Percentiles rank a stretch among this genome's conserved stretches.
phyloP scores from a whole-genome alignment of 2,113 vertebrate genomes.

The Megalops atlanticus region DNA sequence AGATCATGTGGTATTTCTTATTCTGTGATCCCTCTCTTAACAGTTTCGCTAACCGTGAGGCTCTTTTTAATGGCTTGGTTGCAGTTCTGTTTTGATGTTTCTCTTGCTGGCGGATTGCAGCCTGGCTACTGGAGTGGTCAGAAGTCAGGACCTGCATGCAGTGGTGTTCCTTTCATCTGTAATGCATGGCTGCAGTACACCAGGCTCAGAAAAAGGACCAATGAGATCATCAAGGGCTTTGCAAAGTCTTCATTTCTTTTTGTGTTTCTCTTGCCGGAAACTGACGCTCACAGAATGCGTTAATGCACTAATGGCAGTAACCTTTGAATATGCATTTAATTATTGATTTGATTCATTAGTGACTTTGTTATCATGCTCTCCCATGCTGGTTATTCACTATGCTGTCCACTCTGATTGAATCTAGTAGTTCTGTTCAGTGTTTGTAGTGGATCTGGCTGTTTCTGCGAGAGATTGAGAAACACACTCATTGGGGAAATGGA shows the following conservation, averaged over 20 bases:
- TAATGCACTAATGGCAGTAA: neutral
- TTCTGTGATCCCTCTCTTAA: neutral
- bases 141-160: neutral
- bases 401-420: neutral
- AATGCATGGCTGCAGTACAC: neutral
- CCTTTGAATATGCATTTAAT: neutral
- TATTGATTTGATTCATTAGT: too few species aligned
- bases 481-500: too few species aligned
- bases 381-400: neutral
- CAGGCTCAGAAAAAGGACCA: neutral
- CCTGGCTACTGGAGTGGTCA: neutral
- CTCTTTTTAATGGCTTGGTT: neutral
- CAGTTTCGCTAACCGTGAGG: neutral
- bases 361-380: too few species aligned
- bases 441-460: neutral
- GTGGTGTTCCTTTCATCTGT: neutral
- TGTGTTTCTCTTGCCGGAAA: neutral
- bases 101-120: neutral
- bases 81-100: conserved; percentile 1
- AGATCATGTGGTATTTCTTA: conserved; percentile 5
- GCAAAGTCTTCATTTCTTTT: neutral
- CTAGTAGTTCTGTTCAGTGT: neutral
- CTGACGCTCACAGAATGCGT: neutral
- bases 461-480: too few species aligned
- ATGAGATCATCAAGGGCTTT: neutral